Percentiles rank a stretch among this genome's conserved stretches.
phyloP scores from a whole-genome alignment of 2,888 invertebrate genomes.

The Halocaridina rubra region DNA sequence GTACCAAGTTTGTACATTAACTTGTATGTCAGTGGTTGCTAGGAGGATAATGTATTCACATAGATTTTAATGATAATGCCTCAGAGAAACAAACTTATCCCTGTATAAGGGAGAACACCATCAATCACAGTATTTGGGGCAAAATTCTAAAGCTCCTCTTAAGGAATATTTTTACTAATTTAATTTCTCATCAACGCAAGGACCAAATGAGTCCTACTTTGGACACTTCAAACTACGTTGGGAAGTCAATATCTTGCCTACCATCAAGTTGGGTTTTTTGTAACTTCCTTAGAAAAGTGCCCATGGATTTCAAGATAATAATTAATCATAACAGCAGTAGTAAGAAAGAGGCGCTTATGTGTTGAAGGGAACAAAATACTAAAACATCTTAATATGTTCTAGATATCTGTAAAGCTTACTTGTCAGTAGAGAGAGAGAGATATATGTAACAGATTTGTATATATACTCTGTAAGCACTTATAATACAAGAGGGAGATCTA shows the following conservation, averaged over 20 bases:
- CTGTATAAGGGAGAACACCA: conserved; percentile 14
- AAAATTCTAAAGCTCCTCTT: conserved; percentile 22
- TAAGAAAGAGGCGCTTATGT: conserved; percentile 27
- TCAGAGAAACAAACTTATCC: conserved; percentile 30
- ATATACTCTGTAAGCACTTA: no score
- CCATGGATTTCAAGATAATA: conserved; percentile 22
- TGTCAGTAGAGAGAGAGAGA: background rate
- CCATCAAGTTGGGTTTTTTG: conserved; percentile 4
- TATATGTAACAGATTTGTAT: no score
- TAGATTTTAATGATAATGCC: conserved; percentile 26
- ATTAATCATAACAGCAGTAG: conserved; percentile 7
- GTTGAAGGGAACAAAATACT: conserved; percentile 29
- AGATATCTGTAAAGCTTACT: background rate
- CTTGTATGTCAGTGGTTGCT: background rate
- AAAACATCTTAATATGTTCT: conserved; percentile 8
- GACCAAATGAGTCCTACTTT: background rate
- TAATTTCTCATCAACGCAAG: background rate
- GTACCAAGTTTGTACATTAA: conserved; percentile 25
- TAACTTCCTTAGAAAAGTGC: conserved; percentile 20
- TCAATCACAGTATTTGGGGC: conserved; percentile 27
- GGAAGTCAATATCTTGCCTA: background rate
- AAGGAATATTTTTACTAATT: background rate
- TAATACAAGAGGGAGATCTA: no score
- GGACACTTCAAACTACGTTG: background rate
- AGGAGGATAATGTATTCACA: conserved; percentile 10